Evolutionary conservation across 2,888 invertebrate genomes (phyloP).

Genomic region (Drosophila emarginata): DNA sequence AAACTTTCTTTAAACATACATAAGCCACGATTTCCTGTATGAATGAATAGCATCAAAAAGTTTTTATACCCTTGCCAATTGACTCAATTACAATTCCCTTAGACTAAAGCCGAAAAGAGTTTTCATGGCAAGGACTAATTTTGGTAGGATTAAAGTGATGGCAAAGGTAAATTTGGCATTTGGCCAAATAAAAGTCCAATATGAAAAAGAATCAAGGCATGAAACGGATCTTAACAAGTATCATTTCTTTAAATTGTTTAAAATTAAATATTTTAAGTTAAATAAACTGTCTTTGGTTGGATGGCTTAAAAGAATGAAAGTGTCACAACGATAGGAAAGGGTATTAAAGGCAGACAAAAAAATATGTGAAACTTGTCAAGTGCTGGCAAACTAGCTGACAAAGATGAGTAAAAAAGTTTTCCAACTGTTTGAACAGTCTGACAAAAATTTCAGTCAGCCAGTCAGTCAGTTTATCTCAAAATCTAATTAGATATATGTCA

Average conservation of each 20-base stretch:
- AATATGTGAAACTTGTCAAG: background rate
- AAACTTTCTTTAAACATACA: slow-evolving; percentile 1
- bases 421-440: background rate
- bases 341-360: background rate
- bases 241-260: too few relatives aligned
- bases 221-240: too few relatives aligned
- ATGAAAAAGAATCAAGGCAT: too few relatives aligned
- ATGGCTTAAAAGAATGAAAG: too few relatives aligned
- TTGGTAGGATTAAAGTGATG: too few relatives aligned
- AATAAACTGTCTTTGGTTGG: too few relatives aligned
- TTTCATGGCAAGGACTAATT: too few relatives aligned
- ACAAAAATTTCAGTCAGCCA: background rate
- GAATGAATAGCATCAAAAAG: background rate
- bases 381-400: background rate
- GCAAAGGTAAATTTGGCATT: too few relatives aligned
- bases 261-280: too few relatives aligned
- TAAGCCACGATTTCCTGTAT: background rate
- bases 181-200: too few relatives aligned
- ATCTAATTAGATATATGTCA: slow-evolving; percentile 5
- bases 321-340: background rate
- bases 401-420: background rate
- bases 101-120: too few relatives aligned
- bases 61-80: background rate
- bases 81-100: background rate
- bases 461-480: slow-evolving; percentile 2